These are phyloP conservation scores for Tragelaphus scriptus DNA, from an alignment of 2,113 vertebrate genomes.

Conservation along the genomic window DNA sequence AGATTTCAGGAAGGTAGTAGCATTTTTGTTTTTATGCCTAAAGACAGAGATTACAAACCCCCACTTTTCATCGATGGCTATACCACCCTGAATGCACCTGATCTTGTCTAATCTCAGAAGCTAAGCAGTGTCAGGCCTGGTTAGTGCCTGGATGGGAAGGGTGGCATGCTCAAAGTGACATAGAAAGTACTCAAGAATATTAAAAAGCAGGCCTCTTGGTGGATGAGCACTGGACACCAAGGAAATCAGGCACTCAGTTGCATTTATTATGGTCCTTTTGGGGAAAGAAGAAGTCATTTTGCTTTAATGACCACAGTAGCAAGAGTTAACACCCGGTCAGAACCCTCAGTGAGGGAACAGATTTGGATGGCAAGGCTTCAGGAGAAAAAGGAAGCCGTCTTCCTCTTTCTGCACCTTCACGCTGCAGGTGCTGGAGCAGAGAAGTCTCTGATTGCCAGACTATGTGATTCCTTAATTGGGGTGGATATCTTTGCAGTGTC, in stretches of 20 bases:
- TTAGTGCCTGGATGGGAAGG: background rate
- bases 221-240: too few species aligned
- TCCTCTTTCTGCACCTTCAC: too few species aligned
- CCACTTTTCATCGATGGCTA: background rate
- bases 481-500: background rate
- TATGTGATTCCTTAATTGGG: accelerated
- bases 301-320: background rate
- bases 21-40: background rate
- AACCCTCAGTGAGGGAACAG: accelerated
- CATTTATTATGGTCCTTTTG: background rate
- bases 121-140: background rate
- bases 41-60: background rate
- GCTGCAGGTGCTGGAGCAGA: background rate
- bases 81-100: background rate
- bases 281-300: background rate
- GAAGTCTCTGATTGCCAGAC: background rate
- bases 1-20: background rate
- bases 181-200: background rate
- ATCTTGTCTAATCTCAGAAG: background rate
- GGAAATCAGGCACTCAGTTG: background rate
- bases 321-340: background rate
- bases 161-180: background rate
- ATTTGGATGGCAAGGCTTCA: accelerated
- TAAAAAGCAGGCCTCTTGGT: background rate
- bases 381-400: background rate